Conservation (phyloP, 1,140 invertebrate genomes). For the Dendrolimus kikuchii region DNA sequence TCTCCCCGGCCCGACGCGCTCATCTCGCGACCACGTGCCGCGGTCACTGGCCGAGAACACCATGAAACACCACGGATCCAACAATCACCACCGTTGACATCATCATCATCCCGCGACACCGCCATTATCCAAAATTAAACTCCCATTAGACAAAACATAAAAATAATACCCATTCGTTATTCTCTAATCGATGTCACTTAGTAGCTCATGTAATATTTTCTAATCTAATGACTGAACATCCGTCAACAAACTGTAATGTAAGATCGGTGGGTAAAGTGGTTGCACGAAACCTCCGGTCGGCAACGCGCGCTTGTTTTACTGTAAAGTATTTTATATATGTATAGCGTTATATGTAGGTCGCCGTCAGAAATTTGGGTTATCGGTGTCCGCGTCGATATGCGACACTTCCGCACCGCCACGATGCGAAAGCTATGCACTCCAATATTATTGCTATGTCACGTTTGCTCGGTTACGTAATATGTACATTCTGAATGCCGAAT, state of each 20-base stretch:
- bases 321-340: conserved; percentile 27
- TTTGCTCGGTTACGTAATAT: conserved; percentile 35
- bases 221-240: conserved; percentile 13
- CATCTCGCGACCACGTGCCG: conserved; percentile 68
- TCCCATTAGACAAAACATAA: not conserved
- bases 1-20: conserved; percentile 62
- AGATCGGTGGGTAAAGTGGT: conserved; percentile 16
- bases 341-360: conserved; percentile 59
- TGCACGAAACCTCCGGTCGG: conserved; percentile 25
- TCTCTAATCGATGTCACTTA: too few species aligned
- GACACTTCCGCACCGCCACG: conserved; percentile 51
- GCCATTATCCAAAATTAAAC: not conserved
- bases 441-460: conserved; percentile 40
- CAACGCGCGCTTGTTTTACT: conserved; percentile 28
- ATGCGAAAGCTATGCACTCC: conserved; percentile 50
- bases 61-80: conserved; percentile 21
- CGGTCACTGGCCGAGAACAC: conserved; percentile 57
- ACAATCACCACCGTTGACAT: conserved; percentile 10
- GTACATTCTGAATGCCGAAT: conserved; percentile 26
- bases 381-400: conserved; percentile 63
- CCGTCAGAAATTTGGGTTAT: conserved; percentile 65
- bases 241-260: conserved; percentile 18
- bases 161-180: too few species aligned
- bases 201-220: too few species aligned
- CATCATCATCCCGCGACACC: conserved; percentile 13